Evolutionary conservation across 2,797 vertebrate genomes (phyloP), one percentile per base, ranked within the genome.

Genomic region (Gymnoscopelus braueri): DNA sequence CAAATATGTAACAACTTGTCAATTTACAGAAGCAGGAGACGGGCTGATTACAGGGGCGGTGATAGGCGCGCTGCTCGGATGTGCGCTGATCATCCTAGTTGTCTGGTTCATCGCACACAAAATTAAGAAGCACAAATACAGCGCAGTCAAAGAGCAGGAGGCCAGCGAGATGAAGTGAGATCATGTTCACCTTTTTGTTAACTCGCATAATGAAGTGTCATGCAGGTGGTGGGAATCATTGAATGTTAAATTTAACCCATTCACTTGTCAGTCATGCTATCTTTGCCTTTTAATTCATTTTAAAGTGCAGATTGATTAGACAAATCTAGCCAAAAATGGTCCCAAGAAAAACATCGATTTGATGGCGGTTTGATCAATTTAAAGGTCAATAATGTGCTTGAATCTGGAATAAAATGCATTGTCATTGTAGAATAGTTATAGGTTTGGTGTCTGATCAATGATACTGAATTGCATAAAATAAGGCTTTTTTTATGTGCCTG

Each of bases 41-140:
- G 88, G 89, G 3, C 71, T 86, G 10, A 81, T 92, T 4, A 86
- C 78, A 0, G 91, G 85, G 0, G 89, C 89, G 0, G 87, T 92
- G 66, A 90, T 92, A 0, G 92, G 88, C 0, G 87, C 88, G 0
- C 8, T 92, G 71, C 82, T 92, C 4, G 85, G 81, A 1, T 87
- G 84, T 2, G 29, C 80, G 24, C 82, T 92, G 1, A 84, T 92
- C n/a, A 0, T 59, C 49, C 78, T 92, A 57, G 12, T 88, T 0
- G 86, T 90, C 35, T 92, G 92, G 91, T 90, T 87, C 77, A 74
- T 91, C 50, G 44, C 71, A 58, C 89, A 90, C 84, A 77, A 60
- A 1, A 19, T 91, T 69, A 92, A 89, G 80, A 91, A 74, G 39
- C 59, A 75, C 6, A 83, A 80, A 64, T 85, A 89, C 69, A 84